phyloP scores from a whole-genome alignment of 2,797 vertebrate genomes.

The Catamblyrhynchus diadema region DNA sequence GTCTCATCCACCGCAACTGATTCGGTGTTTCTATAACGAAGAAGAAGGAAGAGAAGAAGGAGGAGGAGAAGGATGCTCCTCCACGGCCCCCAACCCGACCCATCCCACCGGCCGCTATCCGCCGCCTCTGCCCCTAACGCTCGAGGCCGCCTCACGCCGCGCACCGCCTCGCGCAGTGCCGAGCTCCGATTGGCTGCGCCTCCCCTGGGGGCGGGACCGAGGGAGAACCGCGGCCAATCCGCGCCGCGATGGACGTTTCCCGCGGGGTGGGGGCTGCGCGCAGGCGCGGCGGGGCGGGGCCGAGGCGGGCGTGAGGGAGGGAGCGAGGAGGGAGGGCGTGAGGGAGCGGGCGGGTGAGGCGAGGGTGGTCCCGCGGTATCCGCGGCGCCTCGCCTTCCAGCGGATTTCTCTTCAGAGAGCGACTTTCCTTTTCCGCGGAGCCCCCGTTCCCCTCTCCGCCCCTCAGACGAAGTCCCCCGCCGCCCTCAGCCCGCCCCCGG shows the following conservation, averaged over 20 bases:
- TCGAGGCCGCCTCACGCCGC: background rate
- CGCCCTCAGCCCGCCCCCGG: background rate
- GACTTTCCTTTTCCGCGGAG: background rate
- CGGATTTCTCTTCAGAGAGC: background rate
- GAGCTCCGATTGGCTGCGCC: background rate
- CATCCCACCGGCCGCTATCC: accelerated
- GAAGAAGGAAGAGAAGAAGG: accelerated
- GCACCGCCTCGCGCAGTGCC: background rate
- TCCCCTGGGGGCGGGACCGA: accelerated
- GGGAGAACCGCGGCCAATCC: accelerated
- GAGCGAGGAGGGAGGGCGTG: background rate
- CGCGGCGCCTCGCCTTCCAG: background rate
- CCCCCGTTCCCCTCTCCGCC: background rate
- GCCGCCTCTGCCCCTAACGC: background rate
- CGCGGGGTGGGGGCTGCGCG: background rate
- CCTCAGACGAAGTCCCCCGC: background rate
- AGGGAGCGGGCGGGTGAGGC: background rate
- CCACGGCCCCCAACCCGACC: accelerated
- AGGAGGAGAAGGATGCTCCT: accelerated
- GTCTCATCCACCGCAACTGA: accelerated
- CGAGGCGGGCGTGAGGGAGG: background rate
- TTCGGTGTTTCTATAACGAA: background rate
- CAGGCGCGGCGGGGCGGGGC: background rate
- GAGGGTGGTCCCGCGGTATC: background rate
- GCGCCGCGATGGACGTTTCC: accelerated